Percentiles rank a stretch among this genome's conserved stretches.
These are phyloP conservation scores for Phylloscopus trochilus DNA, from an alignment of 2,113 vertebrate genomes.

Conservation along the genomic window DNA sequence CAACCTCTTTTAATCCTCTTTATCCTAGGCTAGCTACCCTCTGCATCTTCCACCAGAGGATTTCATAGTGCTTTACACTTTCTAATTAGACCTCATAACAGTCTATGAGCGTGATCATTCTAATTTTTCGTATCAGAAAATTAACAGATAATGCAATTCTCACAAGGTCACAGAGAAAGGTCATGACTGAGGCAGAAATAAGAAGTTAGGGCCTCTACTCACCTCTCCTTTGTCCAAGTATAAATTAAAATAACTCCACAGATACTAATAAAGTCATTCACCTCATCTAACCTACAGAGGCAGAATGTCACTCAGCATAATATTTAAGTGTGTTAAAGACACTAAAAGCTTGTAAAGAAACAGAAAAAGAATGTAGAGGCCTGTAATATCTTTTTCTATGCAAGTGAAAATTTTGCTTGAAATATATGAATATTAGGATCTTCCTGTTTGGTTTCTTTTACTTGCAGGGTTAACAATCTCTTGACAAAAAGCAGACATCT, in stretches of 20 bases:
- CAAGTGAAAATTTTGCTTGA: background rate
- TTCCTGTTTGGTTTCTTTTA: background rate
- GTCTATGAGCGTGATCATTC: background rate
- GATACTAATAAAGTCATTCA: slow-evolving; percentile 13
- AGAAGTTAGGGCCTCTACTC: background rate
- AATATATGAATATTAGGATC: background rate
- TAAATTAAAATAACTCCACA: slow-evolving; percentile 32
- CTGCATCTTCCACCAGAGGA: slow-evolving; percentile 19
- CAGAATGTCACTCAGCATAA: background rate
- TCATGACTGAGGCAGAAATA: background rate
- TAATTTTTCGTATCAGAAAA: slow-evolving; percentile 1
- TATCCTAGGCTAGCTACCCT: background rate
- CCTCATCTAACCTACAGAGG: background rate
- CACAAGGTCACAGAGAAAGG: slow-evolving; percentile 11
- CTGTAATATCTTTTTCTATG: background rate
- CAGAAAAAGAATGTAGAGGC: background rate
- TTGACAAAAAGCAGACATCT: background rate
- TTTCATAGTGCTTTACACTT: slow-evolving; percentile 20
- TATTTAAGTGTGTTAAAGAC: background rate
- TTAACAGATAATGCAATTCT: slow-evolving; percentile 18
- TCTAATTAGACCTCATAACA: slow-evolving; percentile 24
- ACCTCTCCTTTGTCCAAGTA: background rate
- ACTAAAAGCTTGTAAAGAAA: background rate
- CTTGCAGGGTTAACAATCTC: background rate
- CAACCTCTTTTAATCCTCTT: slow-evolving; percentile 11